A percentile compares a stretch with the other conserved stretches of the same genome.
phyloP scores from a whole-genome alignment of 1,140 invertebrate species.

The Steinernema feltiae region DNA sequence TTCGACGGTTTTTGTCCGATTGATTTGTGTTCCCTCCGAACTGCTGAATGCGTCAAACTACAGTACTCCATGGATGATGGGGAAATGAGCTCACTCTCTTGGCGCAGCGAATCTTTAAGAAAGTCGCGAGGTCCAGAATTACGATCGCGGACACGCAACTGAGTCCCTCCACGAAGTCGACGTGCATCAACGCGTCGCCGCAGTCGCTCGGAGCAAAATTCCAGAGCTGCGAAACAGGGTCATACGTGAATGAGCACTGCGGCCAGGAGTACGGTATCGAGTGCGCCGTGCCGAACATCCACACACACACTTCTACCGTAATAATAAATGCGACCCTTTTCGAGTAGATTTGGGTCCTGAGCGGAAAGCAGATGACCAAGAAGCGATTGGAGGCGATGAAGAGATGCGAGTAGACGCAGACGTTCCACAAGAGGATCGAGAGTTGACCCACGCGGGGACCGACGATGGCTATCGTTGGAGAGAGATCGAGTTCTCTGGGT shows the following conservation, averaged over 20 bases:
- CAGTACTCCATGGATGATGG: too few relatives aligned
- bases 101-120: background rate
- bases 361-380: background rate
- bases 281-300: background rate
- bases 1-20: background rate
- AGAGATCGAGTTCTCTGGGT: background rate
- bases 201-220: background rate
- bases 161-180: background rate
- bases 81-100: background rate
- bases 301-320: background rate
- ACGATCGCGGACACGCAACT: background rate
- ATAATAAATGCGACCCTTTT: background rate
- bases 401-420: constrained; percentile 4
- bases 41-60: background rate
- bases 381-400: constrained; percentile 1
- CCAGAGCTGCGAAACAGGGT: background rate
- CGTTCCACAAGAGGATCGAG: background rate
- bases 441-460: background rate
- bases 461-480: background rate
- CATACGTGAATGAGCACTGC: background rate
- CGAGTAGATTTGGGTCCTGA: background rate
- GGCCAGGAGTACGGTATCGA: constrained; percentile 3
- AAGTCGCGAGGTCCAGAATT: background rate
- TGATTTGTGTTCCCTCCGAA: background rate
- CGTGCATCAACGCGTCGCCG: background rate